phyloP scores from a whole-genome alignment of 2,888 invertebrate genomes.

The Xylota sylvarum region DNA sequence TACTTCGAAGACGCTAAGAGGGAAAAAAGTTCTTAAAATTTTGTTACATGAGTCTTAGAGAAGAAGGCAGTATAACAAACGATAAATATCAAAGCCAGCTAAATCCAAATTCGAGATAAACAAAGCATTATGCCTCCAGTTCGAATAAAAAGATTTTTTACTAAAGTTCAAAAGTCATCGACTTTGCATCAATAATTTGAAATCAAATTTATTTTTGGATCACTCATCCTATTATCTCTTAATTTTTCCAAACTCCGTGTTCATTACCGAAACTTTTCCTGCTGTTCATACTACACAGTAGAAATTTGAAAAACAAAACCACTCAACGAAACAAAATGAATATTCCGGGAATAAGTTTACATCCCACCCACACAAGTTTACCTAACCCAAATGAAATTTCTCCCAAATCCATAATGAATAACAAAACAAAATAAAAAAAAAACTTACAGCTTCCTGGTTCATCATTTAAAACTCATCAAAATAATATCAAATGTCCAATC shows the following conservation, averaged over 20 bases:
- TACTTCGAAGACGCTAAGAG: too few relatives aligned
- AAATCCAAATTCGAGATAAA: too few relatives aligned
- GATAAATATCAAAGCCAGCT: too few relatives aligned
- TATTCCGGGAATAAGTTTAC: background rate
- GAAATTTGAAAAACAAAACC: slow-evolving; percentile 6
- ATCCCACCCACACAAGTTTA: background rate
- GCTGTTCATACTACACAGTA: background rate
- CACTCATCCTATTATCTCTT: background rate
- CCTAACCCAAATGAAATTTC: background rate
- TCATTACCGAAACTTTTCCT: background rate
- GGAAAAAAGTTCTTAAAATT: too few relatives aligned
- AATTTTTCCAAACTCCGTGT: background rate
- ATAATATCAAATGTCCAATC: slow-evolving; percentile 47
- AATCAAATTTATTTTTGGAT: background rate
- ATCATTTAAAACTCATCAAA: slow-evolving; percentile 50
- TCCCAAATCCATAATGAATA: slow-evolving; percentile 7
- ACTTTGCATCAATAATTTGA: background rate
- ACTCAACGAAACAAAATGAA: slow-evolving; percentile 2
- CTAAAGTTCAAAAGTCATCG: slow-evolving; percentile 2
- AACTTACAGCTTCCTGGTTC: background rate
- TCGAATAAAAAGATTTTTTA: background rate
- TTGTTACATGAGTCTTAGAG: too few relatives aligned
- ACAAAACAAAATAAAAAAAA: slow-evolving; percentile 2
- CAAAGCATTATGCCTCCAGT: too few relatives aligned
- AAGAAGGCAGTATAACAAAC: too few relatives aligned